A percentile compares a stretch with the other conserved stretches of the same genome.
These are phyloP conservation scores for Limnodromus scolopaceus DNA, from an alignment of 2,797 vertebrate species.

Conservation along the genomic window DNA sequence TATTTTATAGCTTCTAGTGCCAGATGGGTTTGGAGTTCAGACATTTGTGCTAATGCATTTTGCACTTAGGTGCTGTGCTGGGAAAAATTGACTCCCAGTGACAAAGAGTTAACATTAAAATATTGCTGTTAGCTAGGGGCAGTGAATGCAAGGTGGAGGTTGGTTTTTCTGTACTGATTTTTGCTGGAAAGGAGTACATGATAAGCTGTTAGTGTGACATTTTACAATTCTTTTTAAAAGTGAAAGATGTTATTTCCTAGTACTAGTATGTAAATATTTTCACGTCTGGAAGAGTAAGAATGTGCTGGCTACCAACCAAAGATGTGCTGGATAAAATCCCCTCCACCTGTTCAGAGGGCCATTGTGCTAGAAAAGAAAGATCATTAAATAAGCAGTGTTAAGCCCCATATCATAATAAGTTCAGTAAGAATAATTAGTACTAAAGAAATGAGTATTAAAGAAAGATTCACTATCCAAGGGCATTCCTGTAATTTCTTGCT, in stretches of 20 bases:
- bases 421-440: neutral
- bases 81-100: constrained; percentile 30
- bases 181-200: neutral
- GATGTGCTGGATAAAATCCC: constrained; percentile 59
- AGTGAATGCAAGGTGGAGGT: neutral
- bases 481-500: neutral
- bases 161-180: neutral
- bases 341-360: constrained; percentile 43
- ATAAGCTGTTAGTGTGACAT: neutral
- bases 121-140: neutral
- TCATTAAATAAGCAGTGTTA: neutral
- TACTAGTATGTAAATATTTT: constrained; percentile 54
- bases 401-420: neutral
- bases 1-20: constrained; percentile 48
- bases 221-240: neutral
- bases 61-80: constrained; percentile 50
- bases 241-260: neutral
- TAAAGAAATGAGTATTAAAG: no score
- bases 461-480: neutral
- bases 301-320: constrained; percentile 50
- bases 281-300: constrained; percentile 53
- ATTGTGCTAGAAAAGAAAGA: neutral
- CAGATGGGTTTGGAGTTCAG: constrained; percentile 61
- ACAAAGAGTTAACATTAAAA: constrained; percentile 54
- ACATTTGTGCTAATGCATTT: constrained; percentile 57